Conservation (phyloP, 2,797 vertebrate genomes). For the Epinephelus awoara region DNA sequence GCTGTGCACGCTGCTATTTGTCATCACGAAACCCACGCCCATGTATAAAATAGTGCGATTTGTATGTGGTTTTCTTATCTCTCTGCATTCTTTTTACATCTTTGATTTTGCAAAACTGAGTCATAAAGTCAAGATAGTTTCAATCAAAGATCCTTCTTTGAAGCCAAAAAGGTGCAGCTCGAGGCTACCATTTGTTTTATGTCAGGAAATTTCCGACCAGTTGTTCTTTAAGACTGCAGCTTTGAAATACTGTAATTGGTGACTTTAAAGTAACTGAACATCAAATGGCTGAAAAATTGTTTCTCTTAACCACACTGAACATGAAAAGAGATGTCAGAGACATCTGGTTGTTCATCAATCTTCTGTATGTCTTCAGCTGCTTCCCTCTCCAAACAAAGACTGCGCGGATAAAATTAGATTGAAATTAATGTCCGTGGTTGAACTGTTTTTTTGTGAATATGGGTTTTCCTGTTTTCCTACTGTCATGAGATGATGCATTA, state of each 20-base stretch:
- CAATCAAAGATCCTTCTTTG: constrained; percentile 59
- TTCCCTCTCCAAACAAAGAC: constrained; percentile 63
- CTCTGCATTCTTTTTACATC: constrained; percentile 27
- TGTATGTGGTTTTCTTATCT: constrained; percentile 14
- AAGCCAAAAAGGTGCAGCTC: constrained; percentile 57
- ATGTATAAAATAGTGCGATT: neutral
- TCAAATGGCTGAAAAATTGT: constrained; percentile 70
- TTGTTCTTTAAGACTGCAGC: constrained; percentile 53
- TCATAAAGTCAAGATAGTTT: constrained; percentile 50
- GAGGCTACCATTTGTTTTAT: constrained; percentile 67
- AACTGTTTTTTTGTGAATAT: constrained; percentile 25
- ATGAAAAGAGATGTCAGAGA: constrained; percentile 72
- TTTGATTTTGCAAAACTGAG: constrained; percentile 53
- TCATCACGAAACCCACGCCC: no score
- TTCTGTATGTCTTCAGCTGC: constrained; percentile 54
- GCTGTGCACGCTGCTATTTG: no score
- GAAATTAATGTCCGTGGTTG: constrained; percentile 61
- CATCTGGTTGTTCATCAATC: constrained; percentile 79
- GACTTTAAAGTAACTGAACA: constrained; percentile 78
- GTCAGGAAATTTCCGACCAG: constrained; percentile 53
- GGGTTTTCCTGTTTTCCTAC: constrained; percentile 24
- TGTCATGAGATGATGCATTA: constrained; percentile 33
- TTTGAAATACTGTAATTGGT: constrained; percentile 79
- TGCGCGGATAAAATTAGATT: constrained; percentile 48
- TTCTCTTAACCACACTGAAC: constrained; percentile 67